Percentiles rank a stretch among this genome's conserved stretches.
Evolutionary conservation across 2,113 vertebrate genomes (phyloP).

Genomic region (Copsychus sechellarum): DNA sequence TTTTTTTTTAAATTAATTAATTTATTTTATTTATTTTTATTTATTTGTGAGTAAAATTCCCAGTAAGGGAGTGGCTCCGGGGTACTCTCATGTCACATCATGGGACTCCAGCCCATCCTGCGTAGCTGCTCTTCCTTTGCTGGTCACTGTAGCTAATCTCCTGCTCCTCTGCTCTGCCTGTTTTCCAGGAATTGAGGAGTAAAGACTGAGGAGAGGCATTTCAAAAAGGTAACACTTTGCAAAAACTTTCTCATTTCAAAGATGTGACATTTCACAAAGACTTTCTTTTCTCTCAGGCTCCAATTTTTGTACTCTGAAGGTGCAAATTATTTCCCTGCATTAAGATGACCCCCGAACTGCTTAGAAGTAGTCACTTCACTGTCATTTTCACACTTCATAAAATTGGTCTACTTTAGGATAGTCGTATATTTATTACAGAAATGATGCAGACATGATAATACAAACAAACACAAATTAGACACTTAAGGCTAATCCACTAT

Average conservation of each 20-base stretch:
- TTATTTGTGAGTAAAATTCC: background rate
- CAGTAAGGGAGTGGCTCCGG: rapidly evolving
- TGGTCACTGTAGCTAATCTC: background rate
- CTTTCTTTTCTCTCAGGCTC: background rate
- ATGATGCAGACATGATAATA: background rate
- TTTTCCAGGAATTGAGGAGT: background rate
- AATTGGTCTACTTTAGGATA: background rate
- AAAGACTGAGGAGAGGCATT: background rate
- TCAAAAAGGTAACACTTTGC: background rate
- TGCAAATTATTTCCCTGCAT: background rate
- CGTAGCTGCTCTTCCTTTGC: rapidly evolving
- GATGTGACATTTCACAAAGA: background rate
- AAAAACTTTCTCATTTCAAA: background rate
- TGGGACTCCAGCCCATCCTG: background rate
- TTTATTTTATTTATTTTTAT: too few relatives aligned
- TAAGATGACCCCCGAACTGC: background rate
- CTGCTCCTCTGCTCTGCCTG: background rate
- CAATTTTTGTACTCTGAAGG: background rate
- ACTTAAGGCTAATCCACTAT: background rate
- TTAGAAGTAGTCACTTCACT: background rate
- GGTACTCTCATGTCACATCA: rapidly evolving
- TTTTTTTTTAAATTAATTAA: background rate
- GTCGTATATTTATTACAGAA: background rate
- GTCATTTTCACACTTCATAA: background rate
- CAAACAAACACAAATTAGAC: background rate